A percentile compares a stretch with the other conserved stretches of the same genome.
Conservation (phyloP, 2,113 vertebrate genomes). For the Anolis sagrei region DNA sequence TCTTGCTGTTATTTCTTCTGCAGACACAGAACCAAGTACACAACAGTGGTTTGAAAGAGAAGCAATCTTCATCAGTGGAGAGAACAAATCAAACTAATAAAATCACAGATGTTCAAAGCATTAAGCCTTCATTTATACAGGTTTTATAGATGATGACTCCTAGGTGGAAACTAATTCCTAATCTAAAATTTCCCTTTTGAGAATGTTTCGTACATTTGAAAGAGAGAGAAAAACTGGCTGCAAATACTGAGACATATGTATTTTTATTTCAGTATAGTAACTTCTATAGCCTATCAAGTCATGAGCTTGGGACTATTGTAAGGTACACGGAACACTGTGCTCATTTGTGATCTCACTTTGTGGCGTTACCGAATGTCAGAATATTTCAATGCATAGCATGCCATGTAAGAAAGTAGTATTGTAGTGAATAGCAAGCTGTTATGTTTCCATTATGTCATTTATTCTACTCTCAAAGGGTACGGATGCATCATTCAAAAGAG, state of each 20-base stretch:
- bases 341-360: not conserved
- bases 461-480: not conserved
- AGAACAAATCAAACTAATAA: no score
- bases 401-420: not conserved
- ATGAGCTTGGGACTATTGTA: not conserved
- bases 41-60: no score
- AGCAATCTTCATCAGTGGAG: no score
- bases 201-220: not conserved
- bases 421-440: not conserved
- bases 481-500: not conserved
- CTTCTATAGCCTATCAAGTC: not conserved
- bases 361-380: no score
- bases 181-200: constrained; percentile 8
- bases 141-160: not conserved
- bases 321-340: not conserved
- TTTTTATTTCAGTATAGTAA: constrained; percentile 1
- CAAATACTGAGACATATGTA: not conserved
- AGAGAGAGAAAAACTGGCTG: not conserved
- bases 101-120: no score
- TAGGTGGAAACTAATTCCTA: not conserved
- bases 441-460: not conserved
- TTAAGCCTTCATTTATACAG: not conserved
- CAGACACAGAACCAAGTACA: no score
- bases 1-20: not conserved
- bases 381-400: not conserved